phyloP scores from a whole-genome alignment of 2,113 vertebrate genomes.

The Hyperoodon ampullatus region DNA sequence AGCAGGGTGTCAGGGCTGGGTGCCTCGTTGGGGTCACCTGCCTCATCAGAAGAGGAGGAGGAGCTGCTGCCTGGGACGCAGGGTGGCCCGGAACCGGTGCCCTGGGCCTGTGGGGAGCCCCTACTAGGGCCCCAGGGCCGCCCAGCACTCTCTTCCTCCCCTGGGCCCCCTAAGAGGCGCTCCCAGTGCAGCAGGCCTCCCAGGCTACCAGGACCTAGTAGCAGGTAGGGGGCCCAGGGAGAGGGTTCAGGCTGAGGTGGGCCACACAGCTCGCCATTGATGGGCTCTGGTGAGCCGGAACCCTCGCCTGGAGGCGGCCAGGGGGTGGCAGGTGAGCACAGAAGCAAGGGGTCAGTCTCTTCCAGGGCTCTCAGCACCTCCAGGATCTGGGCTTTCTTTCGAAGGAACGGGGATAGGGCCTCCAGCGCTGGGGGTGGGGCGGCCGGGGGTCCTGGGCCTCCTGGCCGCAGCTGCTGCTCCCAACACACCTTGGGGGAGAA shows the following conservation, averaged over 20 bases:
- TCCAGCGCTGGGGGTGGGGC: constrained; percentile 87
- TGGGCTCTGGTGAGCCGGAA: constrained; percentile 83
- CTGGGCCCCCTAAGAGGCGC: constrained; percentile 72
- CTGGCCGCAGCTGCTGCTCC: constrained; percentile 71
- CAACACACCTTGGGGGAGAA: constrained; percentile 68
- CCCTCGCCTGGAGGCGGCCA: constrained; percentile 81
- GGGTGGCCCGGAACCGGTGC: neutral
- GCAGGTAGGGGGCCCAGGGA: constrained; percentile 85
- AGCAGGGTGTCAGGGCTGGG: constrained; percentile 71
- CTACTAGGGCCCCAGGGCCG: constrained; percentile 48
- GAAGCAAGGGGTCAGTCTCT: constrained; percentile 90
- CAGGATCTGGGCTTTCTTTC: constrained; percentile 97
- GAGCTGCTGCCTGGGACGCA: constrained; percentile 70
- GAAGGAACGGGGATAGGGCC: constrained; percentile 95
- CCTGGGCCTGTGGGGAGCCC: constrained; percentile 21
- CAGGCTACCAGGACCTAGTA: constrained; percentile 86
- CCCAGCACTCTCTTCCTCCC: constrained; percentile 63
- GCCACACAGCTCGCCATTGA: constrained; percentile 88
- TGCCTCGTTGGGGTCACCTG: constrained; percentile 74
- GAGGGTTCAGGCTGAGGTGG: constrained; percentile 63
- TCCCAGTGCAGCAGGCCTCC: constrained; percentile 86
- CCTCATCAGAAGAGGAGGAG: constrained; percentile 81
- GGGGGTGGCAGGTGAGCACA: constrained; percentile 78
- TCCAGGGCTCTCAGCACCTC: constrained; percentile 96
- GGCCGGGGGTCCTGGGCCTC: constrained; percentile 86